These are phyloP conservation scores for Scaptomyza reducta DNA, from an alignment of 2,888 invertebrate species.

Conservation along the genomic window DNA sequence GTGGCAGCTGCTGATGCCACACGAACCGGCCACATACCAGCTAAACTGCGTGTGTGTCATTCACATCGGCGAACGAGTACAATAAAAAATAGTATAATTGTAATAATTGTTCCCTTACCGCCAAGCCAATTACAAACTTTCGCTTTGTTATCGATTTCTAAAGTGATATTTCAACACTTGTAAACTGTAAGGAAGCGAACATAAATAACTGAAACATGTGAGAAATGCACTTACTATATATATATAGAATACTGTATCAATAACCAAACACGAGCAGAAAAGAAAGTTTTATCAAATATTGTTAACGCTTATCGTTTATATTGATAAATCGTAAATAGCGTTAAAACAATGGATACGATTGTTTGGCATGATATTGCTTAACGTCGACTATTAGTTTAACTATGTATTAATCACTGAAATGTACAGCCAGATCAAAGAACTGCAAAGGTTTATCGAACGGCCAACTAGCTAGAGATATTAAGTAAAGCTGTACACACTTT, in stretches of 20 bases:
- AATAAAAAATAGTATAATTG: neutral
- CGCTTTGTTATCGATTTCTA: neutral
- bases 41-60: neutral
- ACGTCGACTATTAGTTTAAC: too few species aligned
- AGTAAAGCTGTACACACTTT: too few species aligned
- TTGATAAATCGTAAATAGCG: neutral
- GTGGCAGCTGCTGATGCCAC: conserved; percentile 50
- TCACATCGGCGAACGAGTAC: neutral
- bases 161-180: neutral
- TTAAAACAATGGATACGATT: neutral
- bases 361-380: neutral
- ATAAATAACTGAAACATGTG: neutral
- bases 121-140: neutral
- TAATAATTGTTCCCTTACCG: conserved; percentile 10
- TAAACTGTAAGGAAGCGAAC: neutral
- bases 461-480: too few species aligned
- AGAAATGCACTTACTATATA: neutral
- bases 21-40: conserved; percentile 13
- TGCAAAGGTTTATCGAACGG: too few species aligned
- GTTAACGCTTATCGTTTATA: neutral
- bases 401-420: too few species aligned
- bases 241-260: neutral
- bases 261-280: neutral
- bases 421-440: too few species aligned
- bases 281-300: neutral